Conservation (phyloP, 2,797 vertebrate species). For the Diplodus sargus region DNA sequence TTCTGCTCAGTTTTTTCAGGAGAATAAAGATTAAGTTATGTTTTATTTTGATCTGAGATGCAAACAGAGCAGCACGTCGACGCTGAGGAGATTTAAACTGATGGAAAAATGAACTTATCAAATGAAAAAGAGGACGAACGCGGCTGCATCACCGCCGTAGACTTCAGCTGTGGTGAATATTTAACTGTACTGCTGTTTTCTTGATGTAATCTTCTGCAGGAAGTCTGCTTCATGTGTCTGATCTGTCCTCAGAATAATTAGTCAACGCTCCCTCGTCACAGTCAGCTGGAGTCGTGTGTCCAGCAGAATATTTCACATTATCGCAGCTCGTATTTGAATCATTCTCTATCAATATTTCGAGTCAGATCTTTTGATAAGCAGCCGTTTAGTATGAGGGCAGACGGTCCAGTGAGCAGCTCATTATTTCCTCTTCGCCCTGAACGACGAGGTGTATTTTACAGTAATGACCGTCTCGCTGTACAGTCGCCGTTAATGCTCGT, state of each 20-base stretch:
- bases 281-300: neutral
- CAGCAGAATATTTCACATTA: neutral
- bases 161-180: neutral
- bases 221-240: neutral
- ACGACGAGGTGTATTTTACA: conserved; percentile 25
- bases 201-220: too few relatives aligned
- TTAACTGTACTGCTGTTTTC: neutral
- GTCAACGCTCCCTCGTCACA: neutral
- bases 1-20: neutral
- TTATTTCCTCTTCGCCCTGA: conserved; percentile 41
- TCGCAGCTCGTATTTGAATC: neutral
- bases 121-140: neutral
- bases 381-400: conserved; percentile 6
- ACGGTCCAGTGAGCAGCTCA: conserved; percentile 31
- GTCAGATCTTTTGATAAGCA: conserved; percentile 36
- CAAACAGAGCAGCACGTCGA: neutral
- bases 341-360: neutral
- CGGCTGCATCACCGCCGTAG: neutral
- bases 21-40: neutral
- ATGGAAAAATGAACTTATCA: neutral
- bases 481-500: conserved; percentile 13
- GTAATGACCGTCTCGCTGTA: conserved; percentile 36
- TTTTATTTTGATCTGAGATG: neutral
- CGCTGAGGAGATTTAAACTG: conserved; percentile 1
- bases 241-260: conserved; percentile 17